A percentile compares a stretch with the other conserved stretches of the same genome.
Conservation (phyloP, 2,797 vertebrate genomes). For the Astyanax mexicanus region DNA sequence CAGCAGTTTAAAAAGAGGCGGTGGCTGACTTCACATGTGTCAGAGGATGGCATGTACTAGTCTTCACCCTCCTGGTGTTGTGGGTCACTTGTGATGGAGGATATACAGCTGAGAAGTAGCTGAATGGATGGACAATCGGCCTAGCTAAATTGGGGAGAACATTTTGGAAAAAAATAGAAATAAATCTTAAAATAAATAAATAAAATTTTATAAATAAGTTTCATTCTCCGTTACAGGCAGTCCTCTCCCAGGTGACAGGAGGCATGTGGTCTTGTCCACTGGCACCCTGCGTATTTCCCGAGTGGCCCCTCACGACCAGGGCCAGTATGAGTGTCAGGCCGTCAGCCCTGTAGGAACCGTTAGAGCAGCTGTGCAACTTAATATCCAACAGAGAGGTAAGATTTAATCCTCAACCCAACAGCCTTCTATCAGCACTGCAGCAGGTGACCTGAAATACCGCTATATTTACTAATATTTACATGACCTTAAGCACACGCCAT, state of each 20-base stretch:
- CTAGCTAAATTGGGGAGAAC: too few species aligned
- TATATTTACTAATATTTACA: conserved; percentile 9
- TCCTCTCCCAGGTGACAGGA: conserved; percentile 88
- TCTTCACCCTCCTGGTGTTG: too few species aligned
- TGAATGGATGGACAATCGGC: too few species aligned
- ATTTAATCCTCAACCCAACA: not conserved
- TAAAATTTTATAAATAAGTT: too few species aligned
- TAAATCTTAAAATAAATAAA: too few species aligned
- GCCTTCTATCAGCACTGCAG: not conserved
- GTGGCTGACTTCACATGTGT: too few species aligned
- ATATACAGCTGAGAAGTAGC: too few species aligned
- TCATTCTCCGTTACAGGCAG: conserved; percentile 76
- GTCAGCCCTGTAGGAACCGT: conserved; percentile 92
- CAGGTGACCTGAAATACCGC: not conserved
- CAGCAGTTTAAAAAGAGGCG: too few species aligned
- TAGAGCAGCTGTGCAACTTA: conserved; percentile 83
- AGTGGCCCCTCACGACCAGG: conserved; percentile 93
- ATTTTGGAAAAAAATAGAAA: too few species aligned
- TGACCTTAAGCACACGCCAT: not conserved
- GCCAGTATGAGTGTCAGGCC: conserved; percentile 97
- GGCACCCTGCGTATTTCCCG: conserved; percentile 90
- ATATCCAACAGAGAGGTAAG: conserved; percentile 91
- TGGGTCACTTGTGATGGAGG: too few species aligned
- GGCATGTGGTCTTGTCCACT: conserved; percentile 87
- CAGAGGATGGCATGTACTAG: too few species aligned